Percentiles rank a stretch among this genome's conserved stretches.
Conservation (phyloP, 2,113 vertebrate species). For the Neolamprologus hecqui region DNA sequence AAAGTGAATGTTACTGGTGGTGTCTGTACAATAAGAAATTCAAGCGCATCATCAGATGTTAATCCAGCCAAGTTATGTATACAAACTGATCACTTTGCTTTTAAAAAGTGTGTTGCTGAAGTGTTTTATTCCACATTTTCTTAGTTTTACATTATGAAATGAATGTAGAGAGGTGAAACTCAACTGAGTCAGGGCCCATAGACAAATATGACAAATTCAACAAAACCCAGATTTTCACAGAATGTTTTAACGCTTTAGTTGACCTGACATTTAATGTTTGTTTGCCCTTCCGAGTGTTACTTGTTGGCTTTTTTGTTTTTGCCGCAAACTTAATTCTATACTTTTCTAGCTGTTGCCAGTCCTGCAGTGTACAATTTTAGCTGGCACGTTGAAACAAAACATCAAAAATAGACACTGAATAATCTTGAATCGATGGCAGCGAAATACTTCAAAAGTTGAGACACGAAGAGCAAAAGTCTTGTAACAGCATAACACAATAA, state of each 20-base stretch:
- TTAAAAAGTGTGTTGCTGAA: not conserved
- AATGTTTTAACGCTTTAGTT: not conserved
- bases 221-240: not conserved
- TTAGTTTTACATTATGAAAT: not conserved
- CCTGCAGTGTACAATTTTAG: not conserved
- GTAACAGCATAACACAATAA: not conserved
- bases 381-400: not conserved
- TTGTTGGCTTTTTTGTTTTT: not conserved
- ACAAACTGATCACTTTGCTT: not conserved
- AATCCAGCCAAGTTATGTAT: not conserved
- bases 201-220: not conserved
- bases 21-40: not conserved
- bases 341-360: not conserved
- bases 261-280: not conserved
- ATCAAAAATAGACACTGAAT: not conserved
- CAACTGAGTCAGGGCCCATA: not conserved
- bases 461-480: not conserved
- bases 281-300: not conserved
- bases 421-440: not conserved
- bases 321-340: not conserved
- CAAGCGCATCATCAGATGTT: not conserved
- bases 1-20: conserved; percentile 15
- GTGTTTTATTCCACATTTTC: not conserved
- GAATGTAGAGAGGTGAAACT: not conserved
- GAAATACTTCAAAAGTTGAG: not conserved